Conservation (phyloP, 1,140 invertebrate genomes). For the Trialeurodes vaporariorum region DNA sequence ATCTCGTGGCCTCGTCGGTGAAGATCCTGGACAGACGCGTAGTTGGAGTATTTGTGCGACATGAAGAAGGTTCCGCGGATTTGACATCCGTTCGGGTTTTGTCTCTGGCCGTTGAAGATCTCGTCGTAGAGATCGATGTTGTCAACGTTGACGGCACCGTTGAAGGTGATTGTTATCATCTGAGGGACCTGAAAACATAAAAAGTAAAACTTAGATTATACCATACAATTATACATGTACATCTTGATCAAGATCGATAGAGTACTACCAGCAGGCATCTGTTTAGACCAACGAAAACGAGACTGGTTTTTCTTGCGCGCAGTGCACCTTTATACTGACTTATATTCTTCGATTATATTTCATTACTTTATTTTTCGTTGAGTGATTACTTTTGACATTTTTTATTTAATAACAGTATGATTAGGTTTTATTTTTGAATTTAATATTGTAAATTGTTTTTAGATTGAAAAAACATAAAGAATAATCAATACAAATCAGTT, state of each 20-base stretch:
- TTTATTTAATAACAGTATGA: too few species aligned
- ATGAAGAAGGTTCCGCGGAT: constrained; percentile 91
- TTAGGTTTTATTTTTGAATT: too few species aligned
- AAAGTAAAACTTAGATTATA: not conserved
- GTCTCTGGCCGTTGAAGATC: constrained; percentile 70
- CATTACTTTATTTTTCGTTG: too few species aligned
- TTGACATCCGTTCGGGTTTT: constrained; percentile 87
- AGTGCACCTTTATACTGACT: not conserved
- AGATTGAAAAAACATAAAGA: too few species aligned
- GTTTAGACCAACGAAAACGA: too few species aligned
- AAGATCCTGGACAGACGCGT: constrained; percentile 80
- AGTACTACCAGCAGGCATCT: not conserved
- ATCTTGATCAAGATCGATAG: not conserved
- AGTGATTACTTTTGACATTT: too few species aligned
- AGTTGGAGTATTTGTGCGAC: constrained; percentile 92
- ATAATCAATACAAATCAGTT: too few species aligned
- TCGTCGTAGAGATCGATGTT: constrained; percentile 87
- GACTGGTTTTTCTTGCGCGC: too few species aligned
- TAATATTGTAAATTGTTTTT: too few species aligned
- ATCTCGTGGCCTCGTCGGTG: constrained; percentile 89
- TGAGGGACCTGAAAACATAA: constrained; percentile 54
- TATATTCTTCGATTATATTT: too few species aligned
- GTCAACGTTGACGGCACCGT: constrained; percentile 86
- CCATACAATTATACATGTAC: not conserved
- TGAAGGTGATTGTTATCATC: constrained; percentile 90